phyloP scores from a whole-genome alignment of 2,888 invertebrate species.

The Cremastobaeus sp. region DNA sequence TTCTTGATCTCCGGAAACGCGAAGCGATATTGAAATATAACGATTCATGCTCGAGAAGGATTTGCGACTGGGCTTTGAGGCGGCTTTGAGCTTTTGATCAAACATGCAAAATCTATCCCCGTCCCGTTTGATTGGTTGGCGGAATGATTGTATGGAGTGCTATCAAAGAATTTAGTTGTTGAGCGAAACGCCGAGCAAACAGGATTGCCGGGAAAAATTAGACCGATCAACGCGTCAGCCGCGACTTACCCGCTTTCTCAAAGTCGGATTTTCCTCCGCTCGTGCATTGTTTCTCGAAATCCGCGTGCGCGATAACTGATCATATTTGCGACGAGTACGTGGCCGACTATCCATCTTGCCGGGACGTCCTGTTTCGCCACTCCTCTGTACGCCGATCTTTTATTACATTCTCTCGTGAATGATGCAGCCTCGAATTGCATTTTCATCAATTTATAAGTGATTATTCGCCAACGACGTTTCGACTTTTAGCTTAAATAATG shows the following conservation, averaged over 20 bases:
- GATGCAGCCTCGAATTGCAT: conserved; percentile 1
- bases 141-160: conserved; percentile 32
- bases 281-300: neutral
- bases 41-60: conserved; percentile 7
- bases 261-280: neutral
- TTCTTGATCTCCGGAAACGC: neutral
- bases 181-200: conserved; percentile 11
- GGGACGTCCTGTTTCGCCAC: conserved; percentile 1
- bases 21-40: conserved; percentile 31
- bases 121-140: conserved; percentile 31
- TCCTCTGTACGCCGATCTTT: conserved; percentile 14
- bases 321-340: conserved; percentile 3
- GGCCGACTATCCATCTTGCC: conserved; percentile 18
- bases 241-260: neutral
- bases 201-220: conserved; percentile 20
- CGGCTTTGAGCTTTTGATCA: conserved; percentile 41
- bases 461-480: neutral
- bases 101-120: conserved; percentile 18
- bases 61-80: conserved; percentile 35
- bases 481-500: too few species aligned
- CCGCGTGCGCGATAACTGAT: conserved; percentile 8
- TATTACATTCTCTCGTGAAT: conserved; percentile 11
- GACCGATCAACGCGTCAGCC: conserved; percentile 25
- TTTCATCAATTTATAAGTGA: conserved; percentile 27
- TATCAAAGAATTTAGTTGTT: conserved; percentile 16